phyloP scores from a whole-genome alignment of 2,113 vertebrate species.

The Toxostoma redivivum region DNA sequence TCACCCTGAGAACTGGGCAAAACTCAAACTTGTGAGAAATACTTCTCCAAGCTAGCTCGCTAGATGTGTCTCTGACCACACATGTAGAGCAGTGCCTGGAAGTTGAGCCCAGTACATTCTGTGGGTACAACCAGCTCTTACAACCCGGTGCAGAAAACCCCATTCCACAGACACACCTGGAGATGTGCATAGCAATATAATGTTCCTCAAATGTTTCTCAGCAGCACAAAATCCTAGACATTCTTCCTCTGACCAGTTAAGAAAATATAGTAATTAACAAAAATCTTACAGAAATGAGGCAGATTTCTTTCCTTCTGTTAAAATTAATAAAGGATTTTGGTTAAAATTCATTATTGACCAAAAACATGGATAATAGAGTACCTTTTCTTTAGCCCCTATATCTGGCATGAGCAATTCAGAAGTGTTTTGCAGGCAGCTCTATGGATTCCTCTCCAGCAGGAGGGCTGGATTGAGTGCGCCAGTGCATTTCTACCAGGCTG shows the following conservation, averaged over 20 bases:
- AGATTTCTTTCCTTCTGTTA: not conserved
- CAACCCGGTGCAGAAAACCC: rapidly evolving
- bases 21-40: too few species aligned
- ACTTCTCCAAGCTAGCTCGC: too few species aligned
- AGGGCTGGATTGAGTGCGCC: not conserved
- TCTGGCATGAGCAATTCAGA: not conserved
- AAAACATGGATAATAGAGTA: not conserved
- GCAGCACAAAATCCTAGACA: not conserved
- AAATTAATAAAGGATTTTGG: not conserved
- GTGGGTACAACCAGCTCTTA: not conserved
- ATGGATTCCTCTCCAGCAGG: not conserved
- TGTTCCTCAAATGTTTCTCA: not conserved
- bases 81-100: not conserved
- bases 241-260: not conserved
- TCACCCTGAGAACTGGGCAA: too few species aligned
- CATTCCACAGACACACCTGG: not conserved
- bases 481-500: slow-evolving; percentile 5
- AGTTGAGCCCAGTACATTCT: not conserved
- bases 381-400: not conserved
- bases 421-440: not conserved
- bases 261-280: not conserved
- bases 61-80: too few species aligned
- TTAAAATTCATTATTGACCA: not conserved
- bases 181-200: not conserved
- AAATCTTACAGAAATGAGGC: not conserved